Base-by-base conservation (phyloP, 2,888 invertebrate genomes). In the Leptogaster cylindrica region DNA sequence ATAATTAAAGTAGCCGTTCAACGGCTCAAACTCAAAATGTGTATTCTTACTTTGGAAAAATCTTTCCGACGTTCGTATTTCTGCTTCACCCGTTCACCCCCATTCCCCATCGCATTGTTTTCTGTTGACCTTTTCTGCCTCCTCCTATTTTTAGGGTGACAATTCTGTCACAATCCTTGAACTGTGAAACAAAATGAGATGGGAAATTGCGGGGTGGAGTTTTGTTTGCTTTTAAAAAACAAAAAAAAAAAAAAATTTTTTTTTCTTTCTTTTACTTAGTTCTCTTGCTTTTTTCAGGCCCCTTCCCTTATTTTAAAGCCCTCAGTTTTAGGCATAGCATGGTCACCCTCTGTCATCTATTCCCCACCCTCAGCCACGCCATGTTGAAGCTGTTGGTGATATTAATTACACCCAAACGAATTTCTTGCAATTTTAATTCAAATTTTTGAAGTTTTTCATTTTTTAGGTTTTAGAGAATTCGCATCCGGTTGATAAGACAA, bases 331-430 rank as follows among this genome's bases (percentile, higher is more conserved):
- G n/a, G n/a, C n/a, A n/a, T n/a, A n/a, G n/a, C n/a, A n/a, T n/a
- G n/a, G n/a, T n/a, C n/a, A n/a, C n/a, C n/a, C n/a, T n/a, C n/a
- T n/a, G n/a, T n/a, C n/a, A n/a, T n/a, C n/a, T n/a, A n/a, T n/a
- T n/a, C 36, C 36, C 27, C 25, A 18, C 27, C 25, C 51, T 14
- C n/a, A 16, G 16, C 12, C 14, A 10, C 14, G 31, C 7, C 12
- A 33, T 7, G 12, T 10, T 36, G 14, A 55, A 36, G 20, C 23
- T 36, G 23, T 36, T 33, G 31, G 20, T 36, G 36, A 36, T 31
- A 16, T 33, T 55, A 55, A 55, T 55, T 55, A 31, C 20, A 18
- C 20, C 20, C 44, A 16, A 44, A 16, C 44, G 20, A 18, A 18
- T 44, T 44, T 44, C 44, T 20, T 16, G 4, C 20, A 44, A n/a